phyloP scores from a whole-genome alignment of 2,888 invertebrate genomes.

The Scaptodrosophila latifasciaeformis region DNA sequence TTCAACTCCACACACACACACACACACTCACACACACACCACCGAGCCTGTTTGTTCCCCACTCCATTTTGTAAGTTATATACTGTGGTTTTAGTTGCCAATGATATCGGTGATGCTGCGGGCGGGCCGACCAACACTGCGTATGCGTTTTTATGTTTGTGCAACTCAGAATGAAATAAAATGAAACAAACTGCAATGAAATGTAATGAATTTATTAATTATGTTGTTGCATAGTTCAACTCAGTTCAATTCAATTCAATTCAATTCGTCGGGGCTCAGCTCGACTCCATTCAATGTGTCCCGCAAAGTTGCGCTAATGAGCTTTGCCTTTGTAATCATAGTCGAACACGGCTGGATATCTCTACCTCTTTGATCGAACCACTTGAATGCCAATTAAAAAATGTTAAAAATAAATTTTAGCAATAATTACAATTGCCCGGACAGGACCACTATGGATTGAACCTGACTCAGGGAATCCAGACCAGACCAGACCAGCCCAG shows the following conservation, averaged over 20 bases:
- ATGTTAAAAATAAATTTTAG: conserved; percentile 64
- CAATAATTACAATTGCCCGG: conserved; percentile 45
- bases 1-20: background rate
- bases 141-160: background rate
- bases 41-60: no score
- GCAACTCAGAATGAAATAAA: background rate
- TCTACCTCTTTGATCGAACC: conserved; percentile 49
- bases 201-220: conserved; percentile 44
- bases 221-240: conserved; percentile 14
- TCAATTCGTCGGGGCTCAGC: no score
- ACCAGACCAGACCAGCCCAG: no score
- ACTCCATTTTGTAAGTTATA: conserved; percentile 40
- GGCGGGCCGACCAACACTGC: no score
- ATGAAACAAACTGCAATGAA: background rate
- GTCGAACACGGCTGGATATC: conserved; percentile 48
- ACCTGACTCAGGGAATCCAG: no score
- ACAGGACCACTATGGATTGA: no score
- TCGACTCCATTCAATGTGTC: no score
- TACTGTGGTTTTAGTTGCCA: no score
- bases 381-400: conserved; percentile 66
- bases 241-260: no score
- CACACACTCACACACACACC: conserved; percentile 1
- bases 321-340: no score
- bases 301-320: conserved; percentile 2
- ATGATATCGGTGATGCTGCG: no score